A percentile compares a stretch with the other conserved stretches of the same genome.
These are phyloP conservation scores for Pogonocichla stellata DNA, from an alignment of 2,113 vertebrate species.

Conservation along the genomic window DNA sequence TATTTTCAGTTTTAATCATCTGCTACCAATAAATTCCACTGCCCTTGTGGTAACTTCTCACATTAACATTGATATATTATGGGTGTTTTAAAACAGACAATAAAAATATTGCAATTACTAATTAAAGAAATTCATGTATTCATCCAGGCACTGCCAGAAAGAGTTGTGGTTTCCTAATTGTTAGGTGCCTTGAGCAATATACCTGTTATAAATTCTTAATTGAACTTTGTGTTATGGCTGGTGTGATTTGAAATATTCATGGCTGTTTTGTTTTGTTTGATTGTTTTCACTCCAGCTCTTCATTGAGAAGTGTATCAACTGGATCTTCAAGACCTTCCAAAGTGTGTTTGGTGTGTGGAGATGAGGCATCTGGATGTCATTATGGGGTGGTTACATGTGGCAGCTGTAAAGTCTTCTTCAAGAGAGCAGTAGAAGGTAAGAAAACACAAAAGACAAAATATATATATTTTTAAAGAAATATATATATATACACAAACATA, in stretches of 20 bases:
- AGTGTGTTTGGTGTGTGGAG: conserved; percentile 97
- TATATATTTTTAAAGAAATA: rapidly evolving
- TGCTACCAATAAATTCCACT: conserved; percentile 26
- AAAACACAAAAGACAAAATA: background rate
- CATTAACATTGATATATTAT: conserved; percentile 22
- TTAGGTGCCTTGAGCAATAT: background rate
- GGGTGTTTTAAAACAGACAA: conserved; percentile 31
- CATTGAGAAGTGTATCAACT: conserved; percentile 88
- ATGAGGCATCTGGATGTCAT: conserved; percentile 98
- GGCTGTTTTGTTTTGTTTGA: background rate
- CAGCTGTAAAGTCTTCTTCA: conserved; percentile 99
- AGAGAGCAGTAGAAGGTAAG: conserved; percentile 98
- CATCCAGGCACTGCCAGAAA: background rate
- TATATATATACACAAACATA: rapidly evolving
- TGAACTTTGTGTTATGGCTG: background rate
- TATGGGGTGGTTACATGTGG: conserved; percentile 98
- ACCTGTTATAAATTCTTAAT: conserved; percentile 26
- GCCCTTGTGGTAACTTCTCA: conserved; percentile 13
- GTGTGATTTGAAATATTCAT: conserved; percentile 21
- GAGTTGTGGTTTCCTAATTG: conserved; percentile 36
- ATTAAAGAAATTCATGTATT: conserved; percentile 24
- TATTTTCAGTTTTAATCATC: conserved; percentile 42
- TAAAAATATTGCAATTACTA: conserved; percentile 15
- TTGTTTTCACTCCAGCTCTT: conserved; percentile 78
- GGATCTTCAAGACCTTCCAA: conserved; percentile 92